Evolutionary conservation across 2,113 vertebrate genomes (phyloP), one percentile per base, ranked within the genome.

Genomic region (Guaruba guarouba): DNA sequence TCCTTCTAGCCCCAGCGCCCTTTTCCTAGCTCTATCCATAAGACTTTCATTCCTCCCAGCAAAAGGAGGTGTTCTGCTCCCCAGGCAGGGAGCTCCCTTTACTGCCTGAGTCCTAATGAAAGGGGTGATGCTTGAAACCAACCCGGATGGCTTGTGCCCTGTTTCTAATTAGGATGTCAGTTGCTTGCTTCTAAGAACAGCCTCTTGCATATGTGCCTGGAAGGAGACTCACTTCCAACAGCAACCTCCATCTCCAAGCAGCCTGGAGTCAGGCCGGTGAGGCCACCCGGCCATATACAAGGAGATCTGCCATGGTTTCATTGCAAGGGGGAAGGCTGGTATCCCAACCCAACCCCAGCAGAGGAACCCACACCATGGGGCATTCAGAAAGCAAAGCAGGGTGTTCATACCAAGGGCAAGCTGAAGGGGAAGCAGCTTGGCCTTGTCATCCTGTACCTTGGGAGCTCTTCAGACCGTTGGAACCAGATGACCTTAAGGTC

Each of bases 101-200:
- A 35, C 82, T 3, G 23, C 49, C 76, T 57, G 66, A 82, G 86
- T 73, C 92, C 75, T 33, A 77, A 88, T 91, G 69, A 95, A 97
- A 96, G 80, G 24, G 81, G 16, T 0, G 18, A 92, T 79, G 82
- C 81, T 87, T 5, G 84, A 96, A 96, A 86, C 91, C 92, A 91
- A 44, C 74, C 75, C 3, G 64, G 78, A 86, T 81, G 75, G 91
- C 82, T 94, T 46, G 0, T 59, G 86, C 82, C 96, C 92, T 92
- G 95, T 88, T 97, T 96, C 86, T 93, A 96, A 96, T 93, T 95
- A 94, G 91, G 79, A 76, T 89, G 86, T 93, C 90, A 76, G 95
- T 93, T 95, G 89, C 62, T 95, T 22, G 73, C 52, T 90, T 66
- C 92, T 90, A 93, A 92, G 90, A 95, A 82, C 88, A 96, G 91